phyloP scores from a whole-genome alignment of 2,113 vertebrate species.

The Pluvianellus socialis region DNA sequence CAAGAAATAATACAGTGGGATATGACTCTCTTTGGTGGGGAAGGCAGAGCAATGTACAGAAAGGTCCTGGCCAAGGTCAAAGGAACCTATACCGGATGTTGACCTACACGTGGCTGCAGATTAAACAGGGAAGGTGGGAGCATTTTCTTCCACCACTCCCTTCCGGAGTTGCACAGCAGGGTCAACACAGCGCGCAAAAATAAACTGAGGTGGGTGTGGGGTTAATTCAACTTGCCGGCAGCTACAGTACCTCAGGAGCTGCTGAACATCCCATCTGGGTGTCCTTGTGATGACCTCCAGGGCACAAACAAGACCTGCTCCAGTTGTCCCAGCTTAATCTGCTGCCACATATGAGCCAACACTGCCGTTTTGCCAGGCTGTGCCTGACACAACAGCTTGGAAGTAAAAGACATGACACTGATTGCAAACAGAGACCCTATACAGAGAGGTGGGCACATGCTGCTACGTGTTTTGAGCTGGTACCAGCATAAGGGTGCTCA shows the following conservation, averaged over 20 bases:
- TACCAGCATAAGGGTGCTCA: background rate
- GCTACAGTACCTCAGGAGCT: background rate
- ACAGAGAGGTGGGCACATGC: background rate
- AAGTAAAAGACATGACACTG: background rate
- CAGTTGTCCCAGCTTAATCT: background rate
- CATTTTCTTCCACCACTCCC: background rate
- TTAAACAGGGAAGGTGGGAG: background rate
- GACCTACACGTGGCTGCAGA: background rate
- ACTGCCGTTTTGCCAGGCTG: background rate
- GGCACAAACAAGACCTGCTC: background rate
- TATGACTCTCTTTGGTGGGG: background rate
- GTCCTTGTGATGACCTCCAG: background rate
- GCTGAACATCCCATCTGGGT: background rate
- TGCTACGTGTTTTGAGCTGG: fast-evolving
- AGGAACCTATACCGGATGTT: background rate
- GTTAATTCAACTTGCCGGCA: background rate
- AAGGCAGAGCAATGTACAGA: background rate
- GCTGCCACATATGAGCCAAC: background rate
- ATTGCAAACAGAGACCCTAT: background rate
- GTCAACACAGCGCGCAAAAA: background rate
- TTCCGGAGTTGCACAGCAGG: background rate
- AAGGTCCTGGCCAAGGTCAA: background rate
- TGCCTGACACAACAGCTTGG: background rate
- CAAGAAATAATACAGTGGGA: background rate
- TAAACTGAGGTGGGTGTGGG: background rate